A percentile compares a stretch with the other conserved stretches of the same genome.
phyloP scores from a whole-genome alignment of 1,140 invertebrate species.

The Yoshiicerus persimilis region DNA sequence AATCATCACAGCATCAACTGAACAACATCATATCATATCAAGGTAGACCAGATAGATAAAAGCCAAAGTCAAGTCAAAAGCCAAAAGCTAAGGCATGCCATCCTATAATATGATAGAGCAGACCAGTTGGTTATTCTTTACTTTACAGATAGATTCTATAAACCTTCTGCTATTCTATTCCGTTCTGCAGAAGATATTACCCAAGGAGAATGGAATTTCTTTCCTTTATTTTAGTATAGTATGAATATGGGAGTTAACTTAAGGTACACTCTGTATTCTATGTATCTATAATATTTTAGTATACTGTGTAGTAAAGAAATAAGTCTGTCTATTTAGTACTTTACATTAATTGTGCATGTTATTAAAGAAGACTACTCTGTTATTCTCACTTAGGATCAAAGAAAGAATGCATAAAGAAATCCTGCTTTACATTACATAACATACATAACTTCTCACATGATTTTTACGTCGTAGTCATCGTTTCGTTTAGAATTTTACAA shows the following conservation, averaged over 20 bases:
- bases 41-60: constrained; percentile 17
- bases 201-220: neutral
- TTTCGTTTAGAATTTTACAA: neutral
- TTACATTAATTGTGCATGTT: too few relatives aligned
- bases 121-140: neutral
- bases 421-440: neutral
- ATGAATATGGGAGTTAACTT: neutral
- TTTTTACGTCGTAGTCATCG: neutral
- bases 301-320: too few relatives aligned
- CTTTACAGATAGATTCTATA: neutral
- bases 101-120: neutral
- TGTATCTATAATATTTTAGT: too few relatives aligned
- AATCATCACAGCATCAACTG: constrained; percentile 29
- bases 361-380: neutral
- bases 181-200: neutral
- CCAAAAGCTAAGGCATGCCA: neutral
- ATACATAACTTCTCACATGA: neutral
- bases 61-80: neutral
- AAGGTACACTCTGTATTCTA: neutral
- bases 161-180: neutral
- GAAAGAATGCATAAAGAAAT: neutral
- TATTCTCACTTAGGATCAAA: neutral
- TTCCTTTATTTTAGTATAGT: neutral
- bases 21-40: constrained; percentile 27
- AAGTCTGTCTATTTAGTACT: too few relatives aligned